phyloP scores from a whole-genome alignment of 2,113 vertebrate species.

The Megaceryle torquata region DNA sequence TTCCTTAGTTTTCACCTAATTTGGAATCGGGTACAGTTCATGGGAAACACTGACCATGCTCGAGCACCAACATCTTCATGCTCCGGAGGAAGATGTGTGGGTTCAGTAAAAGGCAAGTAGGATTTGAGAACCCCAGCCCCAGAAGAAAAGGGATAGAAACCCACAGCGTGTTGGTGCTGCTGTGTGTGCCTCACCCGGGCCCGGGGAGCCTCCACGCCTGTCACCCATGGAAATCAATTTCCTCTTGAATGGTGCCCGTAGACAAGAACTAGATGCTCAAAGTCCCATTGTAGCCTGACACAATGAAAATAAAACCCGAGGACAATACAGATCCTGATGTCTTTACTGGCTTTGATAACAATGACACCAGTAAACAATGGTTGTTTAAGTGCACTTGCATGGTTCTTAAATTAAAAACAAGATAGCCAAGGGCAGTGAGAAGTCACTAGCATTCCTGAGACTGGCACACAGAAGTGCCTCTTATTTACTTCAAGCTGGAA shows the following conservation, averaged over 20 bases:
- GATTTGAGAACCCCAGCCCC: background rate
- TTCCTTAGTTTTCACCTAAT: background rate
- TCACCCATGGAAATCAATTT: slow-evolving; percentile 64
- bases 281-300: slow-evolving; percentile 55
- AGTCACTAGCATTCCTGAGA: slow-evolving; percentile 48
- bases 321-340: slow-evolving; percentile 64
- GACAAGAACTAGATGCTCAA: slow-evolving; percentile 62
- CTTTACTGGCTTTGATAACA: slow-evolving; percentile 71
- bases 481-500: slow-evolving; percentile 34
- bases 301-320: slow-evolving; percentile 59
- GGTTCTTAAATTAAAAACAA: slow-evolving; percentile 72
- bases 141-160: background rate
- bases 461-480: slow-evolving; percentile 32
- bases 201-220: background rate
- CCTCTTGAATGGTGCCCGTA: slow-evolving; percentile 49
- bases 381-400: slow-evolving; percentile 57
- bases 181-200: background rate
- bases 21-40: background rate
- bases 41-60: background rate
- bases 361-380: slow-evolving; percentile 70
- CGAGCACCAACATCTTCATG: background rate
- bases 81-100: background rate
- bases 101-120: background rate
- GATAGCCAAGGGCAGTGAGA: slow-evolving; percentile 63
- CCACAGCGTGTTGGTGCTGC: background rate